phyloP scores from a whole-genome alignment of 1,140 invertebrate genomes.

The Parapsyche elsis region DNA sequence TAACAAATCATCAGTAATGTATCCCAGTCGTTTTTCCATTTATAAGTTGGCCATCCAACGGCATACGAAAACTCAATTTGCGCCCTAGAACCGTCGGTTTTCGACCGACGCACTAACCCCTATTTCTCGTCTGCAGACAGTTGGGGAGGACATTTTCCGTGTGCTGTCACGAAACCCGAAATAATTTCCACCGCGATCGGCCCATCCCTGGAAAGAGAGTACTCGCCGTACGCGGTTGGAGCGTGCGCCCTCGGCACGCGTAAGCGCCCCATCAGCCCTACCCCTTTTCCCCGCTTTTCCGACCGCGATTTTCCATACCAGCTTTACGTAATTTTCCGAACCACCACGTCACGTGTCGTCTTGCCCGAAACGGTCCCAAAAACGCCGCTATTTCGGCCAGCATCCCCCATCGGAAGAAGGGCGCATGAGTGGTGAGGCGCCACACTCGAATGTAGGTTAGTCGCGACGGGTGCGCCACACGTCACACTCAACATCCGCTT shows the following conservation, averaged over 20 bases:
- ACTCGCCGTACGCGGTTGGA: not conserved
- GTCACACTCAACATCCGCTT: not conserved
- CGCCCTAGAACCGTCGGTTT: not conserved
- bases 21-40: too few species aligned
- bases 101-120: slow-evolving; percentile 27
- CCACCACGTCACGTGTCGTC: slow-evolving; percentile 11
- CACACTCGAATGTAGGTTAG: not conserved
- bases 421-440: not conserved
- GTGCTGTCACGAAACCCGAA: slow-evolving; percentile 2
- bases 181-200: not conserved
- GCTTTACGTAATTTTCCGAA: not conserved
- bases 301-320: not conserved
- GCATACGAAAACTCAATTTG: too few species aligned
- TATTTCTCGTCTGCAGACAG: slow-evolving; percentile 23
- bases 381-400: too few species aligned
- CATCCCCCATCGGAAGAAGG: too few species aligned
- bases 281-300: not conserved
- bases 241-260: not conserved
- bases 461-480: not conserved
- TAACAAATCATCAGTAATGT: too few species aligned
- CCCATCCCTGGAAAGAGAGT: not conserved
- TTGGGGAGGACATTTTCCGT: slow-evolving; percentile 40
- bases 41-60: too few species aligned
- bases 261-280: not conserved
- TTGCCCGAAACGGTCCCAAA: not conserved